Conservation (phyloP, 2,888 invertebrate species). For the Patella depressa region DNA sequence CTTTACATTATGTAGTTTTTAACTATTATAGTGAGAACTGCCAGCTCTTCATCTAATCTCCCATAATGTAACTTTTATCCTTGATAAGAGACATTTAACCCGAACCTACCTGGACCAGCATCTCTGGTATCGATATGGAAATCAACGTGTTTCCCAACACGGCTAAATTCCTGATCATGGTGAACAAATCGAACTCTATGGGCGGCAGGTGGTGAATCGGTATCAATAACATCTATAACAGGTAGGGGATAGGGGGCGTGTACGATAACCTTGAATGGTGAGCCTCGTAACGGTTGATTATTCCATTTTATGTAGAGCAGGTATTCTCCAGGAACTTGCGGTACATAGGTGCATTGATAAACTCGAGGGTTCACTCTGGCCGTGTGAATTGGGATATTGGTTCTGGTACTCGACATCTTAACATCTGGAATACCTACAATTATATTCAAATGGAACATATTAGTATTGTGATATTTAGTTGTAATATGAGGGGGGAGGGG, state of each 20-base stretch:
- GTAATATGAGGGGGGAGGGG: background rate
- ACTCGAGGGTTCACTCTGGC: slow-evolving; percentile 43
- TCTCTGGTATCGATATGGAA: slow-evolving; percentile 54
- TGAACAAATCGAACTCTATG: background rate
- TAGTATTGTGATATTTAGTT: background rate
- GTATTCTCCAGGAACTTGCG: slow-evolving; percentile 54
- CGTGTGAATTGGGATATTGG: slow-evolving; percentile 45
- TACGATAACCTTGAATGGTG: slow-evolving; percentile 49
- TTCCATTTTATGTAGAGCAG: slow-evolving; percentile 59
- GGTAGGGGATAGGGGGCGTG: background rate
- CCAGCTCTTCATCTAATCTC: too few species aligned
- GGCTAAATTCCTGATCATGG: slow-evolving; percentile 19
- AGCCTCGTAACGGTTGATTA: slow-evolving; percentile 54
- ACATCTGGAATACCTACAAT: slow-evolving; percentile 49
- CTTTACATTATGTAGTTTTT: too few species aligned
- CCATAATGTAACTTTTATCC: too few species aligned
- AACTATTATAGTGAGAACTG: too few species aligned
- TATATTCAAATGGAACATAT: background rate
- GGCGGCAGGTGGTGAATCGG: background rate
- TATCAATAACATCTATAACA: too few species aligned
- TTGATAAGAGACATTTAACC: too few species aligned
- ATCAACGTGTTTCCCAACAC: slow-evolving; percentile 49
- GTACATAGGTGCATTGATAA: slow-evolving; percentile 54
- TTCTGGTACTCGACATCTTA: slow-evolving; percentile 25
- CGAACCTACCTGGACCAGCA: slow-evolving; percentile 48